Percentiles rank a stretch among this genome's conserved stretches.
Evolutionary conservation across 2,797 vertebrate genomes (phyloP).

Genomic region (Benthosema pterotum): DNA sequence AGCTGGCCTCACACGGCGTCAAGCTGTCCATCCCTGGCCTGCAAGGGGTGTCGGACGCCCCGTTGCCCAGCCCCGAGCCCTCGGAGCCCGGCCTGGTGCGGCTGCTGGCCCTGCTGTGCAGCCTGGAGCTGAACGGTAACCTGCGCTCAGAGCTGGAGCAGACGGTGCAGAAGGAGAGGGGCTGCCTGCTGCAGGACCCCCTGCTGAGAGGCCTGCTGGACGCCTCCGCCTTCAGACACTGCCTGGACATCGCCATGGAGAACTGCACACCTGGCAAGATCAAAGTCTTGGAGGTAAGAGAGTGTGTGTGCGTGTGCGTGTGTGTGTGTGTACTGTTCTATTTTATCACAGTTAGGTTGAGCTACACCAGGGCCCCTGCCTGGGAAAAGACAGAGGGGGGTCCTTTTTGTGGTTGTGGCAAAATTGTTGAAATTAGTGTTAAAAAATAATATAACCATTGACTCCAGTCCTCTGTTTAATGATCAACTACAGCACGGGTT

Average conservation of each 20-base stretch:
- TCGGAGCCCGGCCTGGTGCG: slow-evolving; percentile 77
- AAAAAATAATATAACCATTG: too few relatives aligned
- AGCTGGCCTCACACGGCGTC: slow-evolving; percentile 84
- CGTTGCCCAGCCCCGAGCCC: slow-evolving; percentile 40
- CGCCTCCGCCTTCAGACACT: slow-evolving; percentile 80
- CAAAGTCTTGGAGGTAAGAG: slow-evolving; percentile 89
- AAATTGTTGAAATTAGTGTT: too few relatives aligned
- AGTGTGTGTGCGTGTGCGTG: too few relatives aligned
- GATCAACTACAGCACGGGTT: too few relatives aligned
- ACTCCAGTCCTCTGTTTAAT: too few relatives aligned
- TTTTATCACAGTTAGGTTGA: too few relatives aligned
- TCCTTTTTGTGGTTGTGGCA: too few relatives aligned
- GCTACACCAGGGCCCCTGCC: too few relatives aligned
- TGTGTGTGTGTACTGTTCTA: too few relatives aligned
- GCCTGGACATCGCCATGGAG: slow-evolving; percentile 87
- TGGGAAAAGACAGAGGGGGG: too few relatives aligned
- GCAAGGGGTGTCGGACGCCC: slow-evolving; percentile 43
- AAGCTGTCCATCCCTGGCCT: slow-evolving; percentile 84
- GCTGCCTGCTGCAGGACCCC: slow-evolving; percentile 83
- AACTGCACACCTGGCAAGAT: slow-evolving; percentile 82
- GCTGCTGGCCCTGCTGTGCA: slow-evolving; percentile 85
- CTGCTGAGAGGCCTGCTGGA: slow-evolving; percentile 87
- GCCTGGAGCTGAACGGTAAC: slow-evolving; percentile 91
- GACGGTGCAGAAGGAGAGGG: slow-evolving; percentile 81
- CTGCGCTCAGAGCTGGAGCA: slow-evolving; percentile 87